phyloP scores from a whole-genome alignment of 2,113 vertebrate species.

The Sclerurus mexicanus region DNA sequence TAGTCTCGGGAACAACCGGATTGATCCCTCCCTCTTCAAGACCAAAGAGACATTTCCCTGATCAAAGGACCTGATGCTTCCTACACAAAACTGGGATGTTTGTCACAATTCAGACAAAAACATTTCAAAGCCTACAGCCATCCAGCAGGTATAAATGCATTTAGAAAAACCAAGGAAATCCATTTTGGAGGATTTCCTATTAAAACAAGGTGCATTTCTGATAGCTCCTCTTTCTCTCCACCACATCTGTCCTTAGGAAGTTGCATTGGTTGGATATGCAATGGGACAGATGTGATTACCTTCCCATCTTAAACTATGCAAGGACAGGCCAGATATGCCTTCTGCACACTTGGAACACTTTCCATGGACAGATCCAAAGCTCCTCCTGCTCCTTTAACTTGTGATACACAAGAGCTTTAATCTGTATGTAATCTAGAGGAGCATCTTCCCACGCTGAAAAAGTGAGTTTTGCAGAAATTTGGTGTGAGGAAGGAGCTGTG shows the following conservation, averaged over 20 bases:
- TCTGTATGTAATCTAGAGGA: background rate
- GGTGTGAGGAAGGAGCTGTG: rapidly evolving
- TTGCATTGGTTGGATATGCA: rapidly evolving
- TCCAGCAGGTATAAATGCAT: background rate
- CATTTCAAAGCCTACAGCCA: background rate
- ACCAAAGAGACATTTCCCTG: background rate
- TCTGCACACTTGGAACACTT: rapidly evolving
- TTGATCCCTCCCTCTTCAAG: background rate
- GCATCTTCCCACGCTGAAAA: background rate
- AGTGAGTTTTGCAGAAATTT: background rate
- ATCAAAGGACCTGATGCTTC: background rate
- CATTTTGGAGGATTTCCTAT: background rate
- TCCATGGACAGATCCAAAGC: background rate
- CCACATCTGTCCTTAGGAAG: background rate
- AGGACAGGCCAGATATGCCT: background rate
- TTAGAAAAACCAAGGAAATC: background rate
- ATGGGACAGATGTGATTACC: background rate
- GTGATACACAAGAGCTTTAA: background rate
- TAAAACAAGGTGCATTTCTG: background rate
- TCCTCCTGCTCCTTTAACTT: background rate
- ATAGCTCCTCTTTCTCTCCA: background rate
- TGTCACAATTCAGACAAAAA: background rate
- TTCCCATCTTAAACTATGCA: background rate
- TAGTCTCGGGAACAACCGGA: background rate
- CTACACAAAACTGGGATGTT: background rate